Conservation (phyloP, 37 sponge, comb jelly and placozoan species). For the Corticium candelabrum region DNA sequence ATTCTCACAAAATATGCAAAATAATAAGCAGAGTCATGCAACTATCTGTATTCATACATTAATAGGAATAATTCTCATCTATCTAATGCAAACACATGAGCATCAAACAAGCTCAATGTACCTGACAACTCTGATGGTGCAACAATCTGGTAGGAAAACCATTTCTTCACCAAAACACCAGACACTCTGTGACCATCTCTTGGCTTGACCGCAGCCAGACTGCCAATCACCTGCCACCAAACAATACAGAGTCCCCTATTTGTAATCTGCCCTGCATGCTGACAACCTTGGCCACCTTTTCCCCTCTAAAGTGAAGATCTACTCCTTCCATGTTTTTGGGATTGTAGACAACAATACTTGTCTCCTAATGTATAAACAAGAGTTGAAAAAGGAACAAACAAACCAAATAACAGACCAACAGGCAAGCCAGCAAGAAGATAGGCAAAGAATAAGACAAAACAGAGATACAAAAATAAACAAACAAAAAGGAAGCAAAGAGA, state of each 20-base stretch:
- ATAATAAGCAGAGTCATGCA: no score
- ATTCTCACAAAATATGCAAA: no score
- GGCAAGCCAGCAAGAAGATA: neutral
- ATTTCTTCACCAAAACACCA: slow-evolving; percentile 86
- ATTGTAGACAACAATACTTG: slow-evolving; percentile 47
- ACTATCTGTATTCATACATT: no score
- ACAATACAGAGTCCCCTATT: no score
- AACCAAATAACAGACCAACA: neutral
- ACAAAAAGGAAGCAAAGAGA: neutral
- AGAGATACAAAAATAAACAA: neutral
- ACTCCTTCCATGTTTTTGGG: slow-evolving; percentile 90
- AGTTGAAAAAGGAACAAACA: neutral
- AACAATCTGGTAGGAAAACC: slow-evolving; percentile 92
- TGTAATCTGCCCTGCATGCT: no score
- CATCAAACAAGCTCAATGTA: slow-evolving; percentile 21
- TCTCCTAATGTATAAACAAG: slow-evolving; percentile 20
- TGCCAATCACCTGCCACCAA: slow-evolving; percentile 74
- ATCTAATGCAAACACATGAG: no score
- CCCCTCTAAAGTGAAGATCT: slow-evolving; percentile 89
- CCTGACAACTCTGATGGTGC: slow-evolving; percentile 77
- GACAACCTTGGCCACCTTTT: slow-evolving; percentile 86
- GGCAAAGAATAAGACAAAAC: neutral
- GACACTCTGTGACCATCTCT: slow-evolving; percentile 56
- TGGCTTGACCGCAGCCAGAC: slow-evolving; percentile 53
- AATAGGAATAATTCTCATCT: no score